Evolutionary conservation across 2,888 invertebrate genomes (phyloP).

Genomic region (Lamellibrachia satsuma): DNA sequence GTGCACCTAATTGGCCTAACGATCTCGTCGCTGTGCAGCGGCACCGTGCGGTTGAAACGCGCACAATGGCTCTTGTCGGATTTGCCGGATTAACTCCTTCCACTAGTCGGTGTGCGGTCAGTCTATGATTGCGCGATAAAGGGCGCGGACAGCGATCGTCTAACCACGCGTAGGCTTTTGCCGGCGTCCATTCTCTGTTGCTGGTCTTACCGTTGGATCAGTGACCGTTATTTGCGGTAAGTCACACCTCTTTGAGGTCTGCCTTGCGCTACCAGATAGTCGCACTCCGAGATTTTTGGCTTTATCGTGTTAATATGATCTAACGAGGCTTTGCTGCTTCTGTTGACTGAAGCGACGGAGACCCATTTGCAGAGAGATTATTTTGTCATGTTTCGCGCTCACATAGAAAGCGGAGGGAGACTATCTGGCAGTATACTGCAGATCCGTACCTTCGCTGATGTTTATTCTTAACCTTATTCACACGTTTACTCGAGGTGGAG

Average conservation of each 20-base stretch:
- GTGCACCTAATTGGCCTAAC: slow-evolving; percentile 12
- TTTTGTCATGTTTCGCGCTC: no score
- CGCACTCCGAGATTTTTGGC: no score
- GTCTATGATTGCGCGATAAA: background rate
- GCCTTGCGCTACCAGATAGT: no score
- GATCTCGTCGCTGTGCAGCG: background rate
- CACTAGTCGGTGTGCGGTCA: background rate
- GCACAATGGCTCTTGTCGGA: slow-evolving; percentile 4
- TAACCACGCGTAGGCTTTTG: background rate
- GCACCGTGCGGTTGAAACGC: background rate
- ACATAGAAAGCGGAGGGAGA: no score
- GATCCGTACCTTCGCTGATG: no score
- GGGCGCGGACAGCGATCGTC: background rate
- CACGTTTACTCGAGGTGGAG: no score
- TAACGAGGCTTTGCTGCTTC: no score
- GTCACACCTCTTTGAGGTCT: background rate
- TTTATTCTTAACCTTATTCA: no score
- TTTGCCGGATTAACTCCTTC: background rate
- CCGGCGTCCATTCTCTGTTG: background rate
- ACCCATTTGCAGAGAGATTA: no score
- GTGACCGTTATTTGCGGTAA: background rate
- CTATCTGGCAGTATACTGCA: no score
- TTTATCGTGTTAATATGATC: no score
- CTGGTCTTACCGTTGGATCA: background rate
- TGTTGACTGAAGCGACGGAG: no score